Conservation (phyloP, 1,140 invertebrate species). For the Diuraphis noxia region DNA sequence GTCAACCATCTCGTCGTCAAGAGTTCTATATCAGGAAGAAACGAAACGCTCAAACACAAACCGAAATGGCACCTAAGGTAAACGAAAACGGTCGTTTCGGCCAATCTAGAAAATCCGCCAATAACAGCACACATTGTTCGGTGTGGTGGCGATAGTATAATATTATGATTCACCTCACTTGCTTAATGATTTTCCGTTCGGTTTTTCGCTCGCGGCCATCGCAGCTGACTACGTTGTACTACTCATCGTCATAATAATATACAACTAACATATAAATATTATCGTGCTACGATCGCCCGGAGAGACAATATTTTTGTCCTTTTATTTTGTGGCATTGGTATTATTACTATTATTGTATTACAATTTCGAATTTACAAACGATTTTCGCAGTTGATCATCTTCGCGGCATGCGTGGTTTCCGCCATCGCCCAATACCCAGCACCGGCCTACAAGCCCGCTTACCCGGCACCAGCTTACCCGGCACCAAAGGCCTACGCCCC, state of each 20-base stretch:
- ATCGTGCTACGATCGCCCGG: not conserved
- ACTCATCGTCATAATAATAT: not conserved
- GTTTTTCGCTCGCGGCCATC: too few species aligned
- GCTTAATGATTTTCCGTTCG: not conserved
- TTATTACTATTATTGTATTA: not conserved
- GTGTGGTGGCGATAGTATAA: not conserved
- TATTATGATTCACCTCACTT: not conserved
- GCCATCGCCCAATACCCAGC: slow-evolving; percentile 54
- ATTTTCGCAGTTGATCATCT: slow-evolving; percentile 61
- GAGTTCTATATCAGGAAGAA: not conserved
- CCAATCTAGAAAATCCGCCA: not conserved
- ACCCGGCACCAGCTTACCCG: slow-evolving; percentile 54
- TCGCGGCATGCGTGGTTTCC: slow-evolving; percentile 67
- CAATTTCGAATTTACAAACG: too few species aligned
- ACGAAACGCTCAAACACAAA: not conserved
- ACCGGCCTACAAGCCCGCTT: slow-evolving; percentile 57
- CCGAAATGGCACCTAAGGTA: slow-evolving; percentile 42
- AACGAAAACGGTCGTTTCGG: not conserved
- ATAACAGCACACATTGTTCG: not conserved
- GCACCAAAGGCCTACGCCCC: slow-evolving; percentile 52
- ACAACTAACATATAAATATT: too few species aligned
- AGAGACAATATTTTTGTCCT: not conserved
- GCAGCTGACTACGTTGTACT: too few species aligned
- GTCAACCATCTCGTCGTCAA: not conserved
- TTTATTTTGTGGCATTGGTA: not conserved